Percentiles rank a stretch among this genome's conserved stretches.
Evolutionary conservation across 1,140 invertebrate species (phyloP).

Genomic region (Trichonephila clavipes): DNA sequence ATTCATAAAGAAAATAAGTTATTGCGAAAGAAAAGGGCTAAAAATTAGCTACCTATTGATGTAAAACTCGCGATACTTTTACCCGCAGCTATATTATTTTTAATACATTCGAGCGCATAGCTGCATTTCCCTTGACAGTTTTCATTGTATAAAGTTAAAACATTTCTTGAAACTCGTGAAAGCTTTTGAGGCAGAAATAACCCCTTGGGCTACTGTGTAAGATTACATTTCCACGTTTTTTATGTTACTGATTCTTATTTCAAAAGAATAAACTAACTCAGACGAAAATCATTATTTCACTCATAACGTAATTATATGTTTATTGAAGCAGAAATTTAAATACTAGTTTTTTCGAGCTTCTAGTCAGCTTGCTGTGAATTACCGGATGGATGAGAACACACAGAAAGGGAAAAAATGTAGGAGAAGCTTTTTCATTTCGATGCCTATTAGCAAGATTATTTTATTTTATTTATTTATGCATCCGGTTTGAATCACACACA

Average conservation of each 20-base stretch:
- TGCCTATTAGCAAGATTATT: neutral
- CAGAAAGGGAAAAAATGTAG: neutral
- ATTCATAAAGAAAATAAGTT: neutral
- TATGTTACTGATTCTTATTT: neutral
- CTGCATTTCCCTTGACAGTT: neutral
- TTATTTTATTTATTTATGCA: neutral
- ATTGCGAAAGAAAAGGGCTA: neutral
- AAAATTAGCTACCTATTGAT: slow-evolving; percentile 4
- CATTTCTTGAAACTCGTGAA: neutral
- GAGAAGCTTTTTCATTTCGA: neutral
- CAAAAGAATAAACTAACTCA: slow-evolving; percentile 48
- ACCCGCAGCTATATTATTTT: neutral
- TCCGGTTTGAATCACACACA: neutral
- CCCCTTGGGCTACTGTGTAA: neutral
- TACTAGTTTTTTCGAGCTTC: slow-evolving; percentile 22
- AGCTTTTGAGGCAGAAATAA: neutral
- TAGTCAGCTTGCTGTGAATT: slow-evolving; percentile 4
- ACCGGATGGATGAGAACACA: neutral
- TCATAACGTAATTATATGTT: slow-evolving; percentile 17
- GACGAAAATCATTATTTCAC: slow-evolving; percentile 15
- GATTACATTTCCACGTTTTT: neutral
- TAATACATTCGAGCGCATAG: neutral
- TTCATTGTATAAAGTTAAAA: slow-evolving; percentile 38
- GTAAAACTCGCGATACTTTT: neutral
- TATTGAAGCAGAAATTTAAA: slow-evolving; percentile 60